Evolutionary conservation across 1,140 invertebrate genomes (phyloP).

Genomic region (Anagrus nilaparvatae): DNA sequence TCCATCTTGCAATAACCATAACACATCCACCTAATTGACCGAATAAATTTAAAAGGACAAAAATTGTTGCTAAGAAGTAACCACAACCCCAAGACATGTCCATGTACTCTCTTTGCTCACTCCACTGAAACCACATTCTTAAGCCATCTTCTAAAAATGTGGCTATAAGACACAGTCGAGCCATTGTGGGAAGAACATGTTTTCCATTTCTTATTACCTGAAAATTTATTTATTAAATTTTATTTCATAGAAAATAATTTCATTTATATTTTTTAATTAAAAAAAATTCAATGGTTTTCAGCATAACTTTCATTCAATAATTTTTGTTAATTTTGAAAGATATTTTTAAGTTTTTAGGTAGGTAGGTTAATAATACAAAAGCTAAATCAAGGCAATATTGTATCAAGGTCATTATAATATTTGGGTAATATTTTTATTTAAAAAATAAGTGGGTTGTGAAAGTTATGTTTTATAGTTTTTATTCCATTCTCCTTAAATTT

Average conservation of each 20-base stretch:
- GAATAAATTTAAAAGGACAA: constrained; percentile 86
- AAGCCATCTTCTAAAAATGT: constrained; percentile 99
- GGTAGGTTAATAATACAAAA: constrained; percentile 8
- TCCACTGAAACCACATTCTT: constrained; percentile 99
- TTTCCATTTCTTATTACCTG: constrained; percentile 89
- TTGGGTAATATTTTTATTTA: too few species aligned
- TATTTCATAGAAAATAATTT: too few species aligned
- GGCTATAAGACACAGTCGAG: constrained; percentile 93
- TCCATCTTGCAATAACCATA: constrained; percentile 87
- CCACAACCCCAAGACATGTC: constrained; percentile 97
- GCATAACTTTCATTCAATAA: not conserved
- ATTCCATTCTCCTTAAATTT: too few species aligned
- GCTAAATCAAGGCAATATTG: too few species aligned
- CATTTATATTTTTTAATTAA: not conserved
- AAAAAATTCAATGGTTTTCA: not conserved
- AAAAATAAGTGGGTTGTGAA: too few species aligned
- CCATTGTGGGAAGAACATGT: constrained; percentile 88
- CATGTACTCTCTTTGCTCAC: constrained; percentile 97
- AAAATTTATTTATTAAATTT: constrained; percentile 25
- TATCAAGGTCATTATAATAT: too few species aligned
- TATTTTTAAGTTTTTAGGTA: constrained; percentile 3
- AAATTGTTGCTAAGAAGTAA: constrained; percentile 81
- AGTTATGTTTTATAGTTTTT: too few species aligned
- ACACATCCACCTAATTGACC: constrained; percentile 92
- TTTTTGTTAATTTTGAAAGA: not conserved